Evolutionary conservation across 2,888 invertebrate species (phyloP).

Genomic region (Marasmarcha lunaedactyla): DNA sequence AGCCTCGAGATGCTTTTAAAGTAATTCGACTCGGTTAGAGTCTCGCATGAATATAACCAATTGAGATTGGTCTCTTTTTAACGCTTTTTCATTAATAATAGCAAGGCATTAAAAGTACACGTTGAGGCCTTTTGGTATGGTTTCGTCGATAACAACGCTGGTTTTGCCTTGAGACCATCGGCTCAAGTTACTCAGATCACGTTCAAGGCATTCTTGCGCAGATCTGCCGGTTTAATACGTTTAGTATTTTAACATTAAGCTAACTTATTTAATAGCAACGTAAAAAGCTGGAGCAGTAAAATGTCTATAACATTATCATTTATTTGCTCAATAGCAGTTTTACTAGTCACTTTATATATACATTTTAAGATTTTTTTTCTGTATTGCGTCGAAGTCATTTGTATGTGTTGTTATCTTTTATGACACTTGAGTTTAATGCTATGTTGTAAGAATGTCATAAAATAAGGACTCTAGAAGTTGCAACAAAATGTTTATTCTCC

Average conservation of each 20-base stretch:
- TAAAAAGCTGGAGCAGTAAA: no score
- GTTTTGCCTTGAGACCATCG: conserved; percentile 57
- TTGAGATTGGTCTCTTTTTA: conserved; percentile 30
- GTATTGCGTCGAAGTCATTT: no score
- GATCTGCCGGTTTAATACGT: conserved; percentile 33
- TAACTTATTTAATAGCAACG: no score
- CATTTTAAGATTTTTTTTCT: no score
- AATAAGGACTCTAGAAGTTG: no score
- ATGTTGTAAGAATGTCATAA: no score
- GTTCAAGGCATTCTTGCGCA: conserved; percentile 57
- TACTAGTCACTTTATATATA: no score
- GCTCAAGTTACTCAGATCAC: conserved; percentile 64
- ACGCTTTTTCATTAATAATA: conserved; percentile 19
- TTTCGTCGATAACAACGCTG: conserved; percentile 35
- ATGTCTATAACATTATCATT: no score
- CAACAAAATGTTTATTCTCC: no score
- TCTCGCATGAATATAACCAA: conserved; percentile 49
- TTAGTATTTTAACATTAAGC: conserved; percentile 25
- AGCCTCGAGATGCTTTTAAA: conserved; percentile 62
- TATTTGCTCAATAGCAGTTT: no score
- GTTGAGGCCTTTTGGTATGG: conserved; percentile 38
- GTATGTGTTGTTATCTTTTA: no score
- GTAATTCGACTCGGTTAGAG: conserved; percentile 62
- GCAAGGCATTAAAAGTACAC: conserved; percentile 20
- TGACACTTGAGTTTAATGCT: no score